Percentiles rank a stretch among this genome's conserved stretches.
These are phyloP conservation scores for Pangasianodon hypophthalmus DNA, from an alignment of 2,113 vertebrate species.

Conservation along the genomic window DNA sequence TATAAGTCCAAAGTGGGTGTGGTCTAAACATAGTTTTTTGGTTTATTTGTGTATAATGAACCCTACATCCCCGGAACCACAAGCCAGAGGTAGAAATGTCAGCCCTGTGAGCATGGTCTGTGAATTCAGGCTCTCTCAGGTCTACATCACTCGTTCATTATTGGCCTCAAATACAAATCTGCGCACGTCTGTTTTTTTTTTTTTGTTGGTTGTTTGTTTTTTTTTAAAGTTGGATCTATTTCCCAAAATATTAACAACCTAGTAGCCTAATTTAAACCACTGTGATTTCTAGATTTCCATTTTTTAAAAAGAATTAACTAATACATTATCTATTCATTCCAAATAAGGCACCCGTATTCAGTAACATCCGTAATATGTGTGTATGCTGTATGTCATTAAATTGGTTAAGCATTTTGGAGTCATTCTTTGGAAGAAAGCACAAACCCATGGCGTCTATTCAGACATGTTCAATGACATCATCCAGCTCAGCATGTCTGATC, in stretches of 20 bases:
- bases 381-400: not conserved
- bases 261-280: not conserved
- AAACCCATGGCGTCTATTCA: not conserved
- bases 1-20: not conserved
- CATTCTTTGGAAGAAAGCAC: not conserved
- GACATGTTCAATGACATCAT: slow-evolving; percentile 25
- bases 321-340: not conserved
- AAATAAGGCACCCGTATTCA: not conserved
- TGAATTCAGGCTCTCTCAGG: not conserved
- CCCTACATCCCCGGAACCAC: not conserved
- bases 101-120: not conserved
- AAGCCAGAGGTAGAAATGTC: not conserved
- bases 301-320: not conserved
- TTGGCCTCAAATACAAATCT: not conserved
- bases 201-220: no score
- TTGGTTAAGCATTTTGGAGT: not conserved
- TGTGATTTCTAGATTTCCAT: not conserved
- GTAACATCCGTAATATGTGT: not conserved
- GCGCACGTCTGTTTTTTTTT: no score
- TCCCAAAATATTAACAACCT: not conserved
- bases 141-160: not conserved
- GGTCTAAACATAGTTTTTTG: not conserved
- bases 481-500: slow-evolving; percentile 1
- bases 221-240: not conserved
- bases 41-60: not conserved